Evolutionary conservation across 2,113 vertebrate species (phyloP), one percentile per base, ranked within the genome.

Genomic region (Ptilonorhynchus violaceus): DNA sequence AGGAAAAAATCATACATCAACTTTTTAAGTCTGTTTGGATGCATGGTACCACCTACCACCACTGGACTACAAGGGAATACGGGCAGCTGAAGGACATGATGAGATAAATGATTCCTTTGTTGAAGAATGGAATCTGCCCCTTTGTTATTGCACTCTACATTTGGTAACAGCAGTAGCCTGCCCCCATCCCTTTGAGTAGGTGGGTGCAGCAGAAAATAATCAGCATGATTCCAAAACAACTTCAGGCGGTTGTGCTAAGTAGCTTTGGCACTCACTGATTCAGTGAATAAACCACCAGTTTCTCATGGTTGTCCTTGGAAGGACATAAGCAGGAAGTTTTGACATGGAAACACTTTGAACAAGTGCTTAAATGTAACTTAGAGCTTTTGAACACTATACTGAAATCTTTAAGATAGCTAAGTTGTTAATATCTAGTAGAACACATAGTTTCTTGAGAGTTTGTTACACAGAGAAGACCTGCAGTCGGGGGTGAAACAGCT

Each of bases 81-180:
- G 23, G 30, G 18, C 47, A 86, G 27, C 25, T 15, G 58, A 42
- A 59, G 17, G 16, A 23, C 19, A 21, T 7, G 24, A 5, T 33
- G 28, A 49, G 74, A 69, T 22, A 16, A 1, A 1, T 1, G 5
- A 9, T 15, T 31, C 67, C 46, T 41, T 58, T 49, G 14, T 0
- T 44, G 50, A 52, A 44, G 67, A 37, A 50, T 9, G 16, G 27
- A 39, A 63, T 66, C 74, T 75, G 16, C 15, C 35, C 1, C 0
- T 25, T 44, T 46, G 18, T 19, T 75, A 18, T 0, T 56, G 44
- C 12, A 23, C 21, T 37, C 31, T 22, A 27, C 3, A 0, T 31
- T 47, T 30, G 24, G 14, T 42, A 39, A 73, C 11, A 60, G 63
- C 30, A 35, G 23, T 13, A 33, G 30, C 41, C 18, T 50, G 6